Percentiles rank a stretch among this genome's conserved stretches.
These are phyloP conservation scores for Polymixis flavicincta DNA, from an alignment of 2,888 invertebrate species.

Conservation along the genomic window DNA sequence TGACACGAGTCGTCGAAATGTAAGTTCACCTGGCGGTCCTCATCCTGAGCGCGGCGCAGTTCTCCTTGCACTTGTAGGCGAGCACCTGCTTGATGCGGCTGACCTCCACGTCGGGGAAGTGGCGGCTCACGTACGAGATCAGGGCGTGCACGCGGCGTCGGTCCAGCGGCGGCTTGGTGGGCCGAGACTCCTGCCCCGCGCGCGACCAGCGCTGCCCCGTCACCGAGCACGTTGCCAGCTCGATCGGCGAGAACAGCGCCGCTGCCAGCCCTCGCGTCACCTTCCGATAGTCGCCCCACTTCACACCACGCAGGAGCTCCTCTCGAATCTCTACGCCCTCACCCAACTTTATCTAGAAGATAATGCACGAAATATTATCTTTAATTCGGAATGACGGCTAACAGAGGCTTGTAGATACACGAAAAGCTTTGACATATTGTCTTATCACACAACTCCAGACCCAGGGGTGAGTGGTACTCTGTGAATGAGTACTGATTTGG, in stretches of 20 bases:
- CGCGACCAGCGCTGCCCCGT: conserved; percentile 94
- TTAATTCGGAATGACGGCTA: not conserved
- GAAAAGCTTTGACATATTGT: not conserved
- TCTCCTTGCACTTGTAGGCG: conserved; percentile 95
- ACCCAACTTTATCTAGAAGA: conserved; percentile 92
- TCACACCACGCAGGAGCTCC: conserved; percentile 93
- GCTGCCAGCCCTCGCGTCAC: conserved; percentile 93
- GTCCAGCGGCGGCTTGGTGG: conserved; percentile 94
- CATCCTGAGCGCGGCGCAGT: conserved; percentile 94
- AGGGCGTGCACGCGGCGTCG: conserved; percentile 94
- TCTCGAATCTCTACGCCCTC: conserved; percentile 94
- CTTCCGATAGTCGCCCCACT: conserved; percentile 94
- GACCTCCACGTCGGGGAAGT: conserved; percentile 94
- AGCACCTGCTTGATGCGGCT: conserved; percentile 94
- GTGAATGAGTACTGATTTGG: conserved; percentile 9
- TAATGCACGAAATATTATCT: conserved; percentile 3
- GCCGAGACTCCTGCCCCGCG: conserved; percentile 93
- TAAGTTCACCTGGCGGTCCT: conserved; percentile 92
- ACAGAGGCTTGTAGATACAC: not conserved
- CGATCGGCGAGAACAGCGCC: conserved; percentile 94
- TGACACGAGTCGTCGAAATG: conserved; percentile 23
- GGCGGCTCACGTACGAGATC: conserved; percentile 93
- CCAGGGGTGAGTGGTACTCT: not conserved
- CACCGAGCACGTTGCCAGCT: conserved; percentile 94
- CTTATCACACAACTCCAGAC: conserved; percentile 1